Evolutionary conservation across 1,140 invertebrate species (phyloP), one percentile per base, ranked within the genome.

Genomic region (Amphibalanus amphitrite): DNA sequence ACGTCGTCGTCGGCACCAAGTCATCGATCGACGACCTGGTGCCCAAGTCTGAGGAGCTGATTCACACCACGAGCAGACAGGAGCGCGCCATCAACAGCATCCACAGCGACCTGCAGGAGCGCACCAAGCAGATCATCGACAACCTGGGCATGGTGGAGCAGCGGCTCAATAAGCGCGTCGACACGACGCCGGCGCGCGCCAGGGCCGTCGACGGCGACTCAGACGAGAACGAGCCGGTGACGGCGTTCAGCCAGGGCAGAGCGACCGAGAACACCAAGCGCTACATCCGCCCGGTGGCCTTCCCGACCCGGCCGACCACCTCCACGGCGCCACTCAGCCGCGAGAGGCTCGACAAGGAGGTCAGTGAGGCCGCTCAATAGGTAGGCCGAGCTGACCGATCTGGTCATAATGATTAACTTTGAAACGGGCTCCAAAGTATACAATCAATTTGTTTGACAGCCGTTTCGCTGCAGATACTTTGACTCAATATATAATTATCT

Each of bases 1-100:
- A 90, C 76, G 89, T 92, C 25, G 88, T 92, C 28, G 89, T 92
- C 8, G 90, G 90, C 3, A 92, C 90, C 0, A 92, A 92, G 78
- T 90, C 86, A 75, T 90, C 89, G 0, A 89, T 92, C 10, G 90
- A 92, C 78, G 86, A 90, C 77, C 81, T 92, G 67, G 84, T 92
- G 28, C 90, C 90, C 0, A 92, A 92, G 80, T 91, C 90, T 0
- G 90, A 92, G 75, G 89, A 90, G 74, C 81, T 93, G 0, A 80
- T 93, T 0, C 90, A 88, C 3, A 90, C 93, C 79, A 92, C 90
- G 0, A 89, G 92, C 76, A 81, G 91, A 28, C 91, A 93, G 77
- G 90, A 93, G 77, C 83, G 91, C 25, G 90, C 90, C 17, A 92
- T 93, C 74, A 90, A 85, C 65, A 89, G 92, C 80, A 92, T 93